Base-by-base conservation (phyloP, 2,113 vertebrate species). In the Lasiurus borealis region DNA sequence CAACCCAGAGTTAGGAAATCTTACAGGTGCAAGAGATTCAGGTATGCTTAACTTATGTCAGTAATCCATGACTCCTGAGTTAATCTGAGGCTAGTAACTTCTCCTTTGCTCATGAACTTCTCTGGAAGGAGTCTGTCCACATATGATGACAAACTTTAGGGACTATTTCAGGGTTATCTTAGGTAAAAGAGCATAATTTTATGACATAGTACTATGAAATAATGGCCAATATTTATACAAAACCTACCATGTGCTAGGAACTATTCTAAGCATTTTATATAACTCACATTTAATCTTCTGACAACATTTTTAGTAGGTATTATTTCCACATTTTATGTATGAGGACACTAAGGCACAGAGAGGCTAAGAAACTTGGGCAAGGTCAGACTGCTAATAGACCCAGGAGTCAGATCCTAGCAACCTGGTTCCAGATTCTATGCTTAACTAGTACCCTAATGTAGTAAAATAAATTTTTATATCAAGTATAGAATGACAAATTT, bases 141-240 rank as follows among this genome's bases (percentile, higher is more conserved):
- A 34, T 72, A 23, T 8, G 16, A 77, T 64, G 16, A 5, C 44
- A 88, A 2, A 69, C 9, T 81, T 84, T 85, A 62, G 94, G 50
- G 71, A 69, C 25, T 48, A 34, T 27, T 77, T 7, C 12, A 76
- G 18, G 19, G 15, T 66, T 66, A 44, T 84, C 40, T 73, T 80
- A 64, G 10, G 29, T 90, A 19, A n/a, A 52, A 5, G 27, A 76
- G 9, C 25, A 59, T 66, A 31, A 13, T 76, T 89, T 91, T 21
- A 50, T 40, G 29, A 29, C 4, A 16, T 78, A 84, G 59, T 78
- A 69, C 31, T 91, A 73, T 34, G 14, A 94, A 93, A 90, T 81
- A 76, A 75, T 90, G n/a, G 18, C 62, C 57, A 57, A 59, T 95
- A n/a, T 71, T 88, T 95, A 11, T 46, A 21, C 23, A 77, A 81